Percentiles rank a stretch among this genome's conserved stretches.
These are phyloP conservation scores for Scomberomorus guttatus DNA, from an alignment of 2,797 vertebrate genomes.

Conservation along the genomic window DNA sequence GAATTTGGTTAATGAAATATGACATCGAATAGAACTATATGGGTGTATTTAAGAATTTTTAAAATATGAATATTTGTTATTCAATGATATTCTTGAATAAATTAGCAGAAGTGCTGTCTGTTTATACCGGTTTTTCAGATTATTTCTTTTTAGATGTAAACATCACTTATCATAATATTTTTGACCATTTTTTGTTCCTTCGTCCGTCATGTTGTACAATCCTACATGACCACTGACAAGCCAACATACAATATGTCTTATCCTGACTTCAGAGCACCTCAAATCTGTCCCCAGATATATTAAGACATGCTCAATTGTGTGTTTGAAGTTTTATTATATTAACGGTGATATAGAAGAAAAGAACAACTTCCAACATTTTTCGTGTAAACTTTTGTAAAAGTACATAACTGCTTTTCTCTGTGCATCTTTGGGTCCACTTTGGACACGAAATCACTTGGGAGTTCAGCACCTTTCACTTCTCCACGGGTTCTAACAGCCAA, in stretches of 20 bases:
- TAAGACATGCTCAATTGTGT: not conserved
- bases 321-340: conserved; percentile 66
- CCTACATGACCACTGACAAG: not conserved
- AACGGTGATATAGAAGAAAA: conserved; percentile 63
- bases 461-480: conserved; percentile 61
- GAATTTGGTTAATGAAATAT: not conserved
- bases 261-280: not conserved
- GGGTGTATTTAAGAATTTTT: not conserved
- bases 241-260: not conserved
- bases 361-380: conserved; percentile 41
- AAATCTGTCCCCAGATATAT: not conserved
- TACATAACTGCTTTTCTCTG: conserved; percentile 44
- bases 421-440: conserved; percentile 45
- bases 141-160: too few species aligned
- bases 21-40: too few species aligned
- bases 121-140: too few species aligned
- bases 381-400: conserved; percentile 52
- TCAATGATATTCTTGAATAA: too few species aligned
- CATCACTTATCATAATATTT: too few species aligned
- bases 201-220: too few species aligned
- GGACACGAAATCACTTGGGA: conserved; percentile 32
- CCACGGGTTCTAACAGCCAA: conserved; percentile 38
- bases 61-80: not conserved
- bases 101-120: too few species aligned
- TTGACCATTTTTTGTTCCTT: too few species aligned